phyloP scores from a whole-genome alignment of 2,113 vertebrate genomes.

The Podilymbus podiceps region DNA sequence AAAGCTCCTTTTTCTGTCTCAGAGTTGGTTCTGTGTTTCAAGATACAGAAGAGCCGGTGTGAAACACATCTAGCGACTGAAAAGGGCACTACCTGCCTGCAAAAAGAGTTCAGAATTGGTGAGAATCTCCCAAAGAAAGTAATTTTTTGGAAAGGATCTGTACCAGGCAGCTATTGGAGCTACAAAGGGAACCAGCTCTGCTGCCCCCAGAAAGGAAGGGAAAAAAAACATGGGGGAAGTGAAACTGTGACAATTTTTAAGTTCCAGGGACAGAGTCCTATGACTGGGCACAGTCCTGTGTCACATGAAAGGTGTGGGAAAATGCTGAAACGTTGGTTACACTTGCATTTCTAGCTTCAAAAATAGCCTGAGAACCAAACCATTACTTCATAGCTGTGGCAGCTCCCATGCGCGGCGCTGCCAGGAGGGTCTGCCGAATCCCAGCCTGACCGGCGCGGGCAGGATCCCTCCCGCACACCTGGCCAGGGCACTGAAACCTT shows the following conservation, averaged over 20 bases:
- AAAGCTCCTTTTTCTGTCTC: background rate
- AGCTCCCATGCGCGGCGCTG: background rate
- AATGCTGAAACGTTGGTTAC: background rate
- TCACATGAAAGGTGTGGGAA: conserved; percentile 61
- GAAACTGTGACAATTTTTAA: conserved; percentile 28
- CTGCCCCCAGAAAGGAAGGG: background rate
- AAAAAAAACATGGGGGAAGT: background rate
- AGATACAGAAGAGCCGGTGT: background rate
- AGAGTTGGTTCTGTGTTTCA: background rate
- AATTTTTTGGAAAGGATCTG: background rate
- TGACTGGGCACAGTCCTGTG: background rate
- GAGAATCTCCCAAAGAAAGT: background rate
- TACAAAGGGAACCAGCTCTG: background rate
- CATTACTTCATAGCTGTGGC: background rate
- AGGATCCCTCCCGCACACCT: background rate
- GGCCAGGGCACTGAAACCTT: background rate
- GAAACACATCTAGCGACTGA: background rate
- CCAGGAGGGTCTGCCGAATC: background rate
- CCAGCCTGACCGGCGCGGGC: background rate
- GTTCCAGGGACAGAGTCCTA: background rate
- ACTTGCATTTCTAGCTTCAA: background rate
- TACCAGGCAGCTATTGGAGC: background rate
- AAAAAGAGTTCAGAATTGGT: background rate
- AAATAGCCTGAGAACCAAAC: conserved; percentile 19
- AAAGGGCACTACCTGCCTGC: background rate